These are phyloP conservation scores for Drosophila mulleri DNA, from an alignment of 2,888 invertebrate species.

Conservation along the genomic window DNA sequence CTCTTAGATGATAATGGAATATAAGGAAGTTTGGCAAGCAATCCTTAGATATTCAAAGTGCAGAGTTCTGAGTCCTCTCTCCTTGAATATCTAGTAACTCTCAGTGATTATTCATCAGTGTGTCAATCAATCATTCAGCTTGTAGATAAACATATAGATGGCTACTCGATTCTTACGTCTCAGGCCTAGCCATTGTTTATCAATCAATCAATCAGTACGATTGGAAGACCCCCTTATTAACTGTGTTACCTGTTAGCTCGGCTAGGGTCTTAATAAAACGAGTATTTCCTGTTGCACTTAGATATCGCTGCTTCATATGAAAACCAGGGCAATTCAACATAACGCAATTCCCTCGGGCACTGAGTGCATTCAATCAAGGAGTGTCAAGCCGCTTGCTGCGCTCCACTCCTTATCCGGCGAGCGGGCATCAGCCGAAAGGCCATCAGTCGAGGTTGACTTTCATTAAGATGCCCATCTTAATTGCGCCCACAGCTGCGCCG, in stretches of 20 bases:
- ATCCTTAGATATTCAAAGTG: background rate
- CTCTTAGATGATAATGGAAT: background rate
- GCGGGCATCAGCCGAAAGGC: conserved; percentile 10
- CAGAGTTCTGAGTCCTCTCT: background rate
- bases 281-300: conserved; percentile 15
- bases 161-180: background rate
- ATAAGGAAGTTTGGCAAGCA: background rate
- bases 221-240: background rate
- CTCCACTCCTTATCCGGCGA: conserved; percentile 30
- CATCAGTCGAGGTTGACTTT: conserved; percentile 45
- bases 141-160: background rate
- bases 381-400: conserved; percentile 16
- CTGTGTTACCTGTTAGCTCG: background rate
- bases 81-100: background rate
- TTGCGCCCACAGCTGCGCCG: conserved; percentile 61
- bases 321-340: background rate
- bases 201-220: conserved; percentile 6
- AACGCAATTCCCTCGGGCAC: conserved; percentile 12
- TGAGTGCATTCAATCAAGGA: conserved; percentile 16
- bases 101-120: background rate
- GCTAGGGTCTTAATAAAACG: background rate
- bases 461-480: conserved; percentile 65
- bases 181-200: background rate
- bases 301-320: background rate
- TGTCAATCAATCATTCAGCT: background rate